These are phyloP conservation scores for Heliocidaris erythrogramma DNA, from an alignment of 35 echinoderm and acorn worm species.

Conservation along the genomic window DNA sequence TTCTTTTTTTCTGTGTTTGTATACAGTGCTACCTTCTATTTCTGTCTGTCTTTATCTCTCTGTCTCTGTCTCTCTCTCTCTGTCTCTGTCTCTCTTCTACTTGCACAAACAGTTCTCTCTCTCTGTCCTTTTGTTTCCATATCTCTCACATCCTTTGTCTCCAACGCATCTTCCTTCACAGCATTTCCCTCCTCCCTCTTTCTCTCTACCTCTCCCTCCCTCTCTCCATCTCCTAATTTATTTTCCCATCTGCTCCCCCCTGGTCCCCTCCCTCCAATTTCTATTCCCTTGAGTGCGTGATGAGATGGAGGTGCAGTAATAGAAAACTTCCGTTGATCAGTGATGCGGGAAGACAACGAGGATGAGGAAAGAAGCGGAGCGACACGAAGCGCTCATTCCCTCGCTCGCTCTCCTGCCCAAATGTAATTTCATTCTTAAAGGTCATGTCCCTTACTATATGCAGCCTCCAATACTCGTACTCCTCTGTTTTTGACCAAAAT, in stretches of 20 bases:
- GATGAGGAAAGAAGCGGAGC: background rate
- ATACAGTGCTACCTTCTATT: background rate
- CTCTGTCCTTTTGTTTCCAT: background rate
- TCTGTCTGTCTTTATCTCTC: background rate
- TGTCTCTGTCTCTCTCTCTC: background rate
- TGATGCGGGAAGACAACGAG: conserved; percentile 34
- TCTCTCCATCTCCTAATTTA: background rate
- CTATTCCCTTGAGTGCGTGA: background rate
- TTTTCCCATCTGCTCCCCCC: background rate
- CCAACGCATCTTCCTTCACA: background rate
- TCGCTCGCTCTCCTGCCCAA: background rate
- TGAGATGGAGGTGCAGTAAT: conserved; percentile 32
- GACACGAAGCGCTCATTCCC: background rate
- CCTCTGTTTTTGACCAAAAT: conserved; percentile 5
- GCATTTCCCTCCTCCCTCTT: background rate
- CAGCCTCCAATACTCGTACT: background rate
- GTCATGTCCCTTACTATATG: background rate
- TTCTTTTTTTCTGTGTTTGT: background rate
- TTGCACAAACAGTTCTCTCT: background rate
- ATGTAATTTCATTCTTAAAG: conserved; percentile 35
- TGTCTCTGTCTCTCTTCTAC: background rate
- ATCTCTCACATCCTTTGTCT: background rate
- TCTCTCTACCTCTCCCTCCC: background rate
- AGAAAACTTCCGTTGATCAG: conserved; percentile 35
- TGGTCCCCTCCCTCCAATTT: background rate